Evolutionary conservation across 2,113 vertebrate genomes (phyloP), one percentile per base, ranked within the genome.

Genomic region (Turdus rufiventris): DNA sequence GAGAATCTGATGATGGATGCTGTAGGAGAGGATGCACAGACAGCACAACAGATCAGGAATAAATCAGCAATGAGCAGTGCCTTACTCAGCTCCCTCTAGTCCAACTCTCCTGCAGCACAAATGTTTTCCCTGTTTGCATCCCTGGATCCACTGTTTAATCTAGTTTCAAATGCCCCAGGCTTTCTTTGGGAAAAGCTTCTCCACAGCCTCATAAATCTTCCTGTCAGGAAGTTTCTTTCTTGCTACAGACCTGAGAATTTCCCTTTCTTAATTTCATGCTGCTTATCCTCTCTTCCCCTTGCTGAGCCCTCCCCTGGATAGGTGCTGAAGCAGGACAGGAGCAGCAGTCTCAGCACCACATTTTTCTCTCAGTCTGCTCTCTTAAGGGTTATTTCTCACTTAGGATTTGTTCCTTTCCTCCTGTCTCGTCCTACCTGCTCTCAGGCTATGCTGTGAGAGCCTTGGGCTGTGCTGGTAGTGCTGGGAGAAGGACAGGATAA

Each of bases 171-270:
- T 73, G 88, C 94, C 75, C 56, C 67, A 90, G 75, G 51, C 34
- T 94, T 95, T 95, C 63, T 42, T 28, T 80, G 42, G 29, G 75
- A 96, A 71, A 88, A 92, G 48, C 58, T 89, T 93, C 81, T 68
- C 71, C 20, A 76, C 31, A 73, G 60, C 31, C 63, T 95, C 82
- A 95, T 96, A 85, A 96, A 94, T 96, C 94, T 96, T 93, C 66
- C 71, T 96, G 92, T 94, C 94, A 95, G 18, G 31, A 91, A 78
- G 20, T 9, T 83, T 89, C 90, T 93, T 88, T 77, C 82, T 90
- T 94, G 56, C 47, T 83, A 25, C 1, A 4, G 78, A 88, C 47
- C 56, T 57, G 42, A 76, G 89, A 79, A 40, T 73, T 88, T 91
- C 33, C 47, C 53, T 89, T 89, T 78, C 73, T 85, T 89, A 85